Base-by-base conservation (phyloP, 2,113 vertebrate genomes). In the Dasyurus viverrinus region DNA sequence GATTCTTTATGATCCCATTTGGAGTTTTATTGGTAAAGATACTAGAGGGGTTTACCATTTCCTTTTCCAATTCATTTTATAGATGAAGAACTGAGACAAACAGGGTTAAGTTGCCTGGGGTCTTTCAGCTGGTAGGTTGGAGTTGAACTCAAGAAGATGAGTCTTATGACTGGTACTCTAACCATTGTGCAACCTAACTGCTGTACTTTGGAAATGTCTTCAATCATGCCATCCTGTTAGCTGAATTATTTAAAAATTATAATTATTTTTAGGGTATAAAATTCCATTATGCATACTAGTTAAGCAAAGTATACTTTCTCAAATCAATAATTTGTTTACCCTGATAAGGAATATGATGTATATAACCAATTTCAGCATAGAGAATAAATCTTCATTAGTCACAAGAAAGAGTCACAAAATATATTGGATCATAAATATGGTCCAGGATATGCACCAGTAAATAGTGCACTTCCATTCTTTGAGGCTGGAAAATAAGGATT, bases 211-310 rank as follows among this genome's bases (percentile, higher is more conserved):
- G 68, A 92, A 22, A 50, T 95, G 22, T 60, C 91, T 97, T 97
- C 50, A 91, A 92, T 54, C 36, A n/a, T 91, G 30, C 91, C 89
- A 89, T 55, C 89, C 94, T 92, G 30, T 97, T 47, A 91, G 89
- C 26, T 27, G 91, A 97, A 95, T 23, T 30, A 89, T 27, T 97
- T 95, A 60, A 90, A 96, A 90, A 47, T 94, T n/a, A 89, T 52
- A 53, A 90, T 48, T 54, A 5, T 57, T 95, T 94, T 94, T 36
- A 93, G 96, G 92, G 8, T 50, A 27, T 19, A 8, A 95, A 93
- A 54, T 93, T 91, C 48, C 36, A 23, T 50, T 90, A 1, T 53
- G 92, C 26, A 19, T 90, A 84, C 5, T 42, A 42, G 68, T 23
- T 84, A 42, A 84, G n/a, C n/a, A 53, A 91, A 90, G 23, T 89